These are phyloP conservation scores for Aporophyla nigra DNA, from an alignment of 2,888 invertebrate genomes.

Conservation along the genomic window DNA sequence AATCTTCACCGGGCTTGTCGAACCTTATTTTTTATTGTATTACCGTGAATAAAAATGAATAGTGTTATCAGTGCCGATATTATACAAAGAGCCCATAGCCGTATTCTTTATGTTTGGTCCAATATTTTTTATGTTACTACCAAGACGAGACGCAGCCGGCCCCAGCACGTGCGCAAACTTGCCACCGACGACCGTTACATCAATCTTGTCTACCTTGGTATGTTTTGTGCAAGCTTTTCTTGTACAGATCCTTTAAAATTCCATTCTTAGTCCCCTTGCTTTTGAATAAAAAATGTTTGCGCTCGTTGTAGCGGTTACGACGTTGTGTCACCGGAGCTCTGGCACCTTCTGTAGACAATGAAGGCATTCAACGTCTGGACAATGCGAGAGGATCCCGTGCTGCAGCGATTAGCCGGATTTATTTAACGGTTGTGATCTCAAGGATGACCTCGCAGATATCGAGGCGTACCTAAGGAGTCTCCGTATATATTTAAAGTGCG, in stretches of 20 bases:
- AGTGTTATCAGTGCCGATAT: conserved; percentile 60
- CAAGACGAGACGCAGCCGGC: conserved; percentile 80
- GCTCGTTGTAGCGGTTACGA: conserved; percentile 59
- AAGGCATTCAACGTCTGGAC: conserved; percentile 87
- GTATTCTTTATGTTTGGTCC: conserved; percentile 59
- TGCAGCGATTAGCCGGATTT: conserved; percentile 85
- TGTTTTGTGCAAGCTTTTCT: conserved; percentile 82
- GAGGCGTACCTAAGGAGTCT: conserved; percentile 59
- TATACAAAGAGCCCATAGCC: conserved; percentile 56
- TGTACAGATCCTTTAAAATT: conserved; percentile 60
- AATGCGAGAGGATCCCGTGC: conserved; percentile 80
- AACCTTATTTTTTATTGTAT: conserved; percentile 55
- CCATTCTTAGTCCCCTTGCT: conserved; percentile 60
- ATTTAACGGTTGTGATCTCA: conserved; percentile 84
- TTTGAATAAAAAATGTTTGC: conserved; percentile 68
- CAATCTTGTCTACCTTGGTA: conserved; percentile 87
- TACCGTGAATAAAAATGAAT: conserved; percentile 59
- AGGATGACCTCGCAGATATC: conserved; percentile 69
- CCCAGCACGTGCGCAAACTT: conserved; percentile 88
- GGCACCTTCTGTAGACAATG: conserved; percentile 82
- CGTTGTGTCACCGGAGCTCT: conserved; percentile 59
- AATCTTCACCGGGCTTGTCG: conserved; percentile 6
- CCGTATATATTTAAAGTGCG: conserved; percentile 62
- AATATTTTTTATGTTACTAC: conserved; percentile 67
- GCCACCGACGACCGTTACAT: conserved; percentile 86